Conservation (phyloP, 2,888 invertebrate species). For the Formica aserva region DNA sequence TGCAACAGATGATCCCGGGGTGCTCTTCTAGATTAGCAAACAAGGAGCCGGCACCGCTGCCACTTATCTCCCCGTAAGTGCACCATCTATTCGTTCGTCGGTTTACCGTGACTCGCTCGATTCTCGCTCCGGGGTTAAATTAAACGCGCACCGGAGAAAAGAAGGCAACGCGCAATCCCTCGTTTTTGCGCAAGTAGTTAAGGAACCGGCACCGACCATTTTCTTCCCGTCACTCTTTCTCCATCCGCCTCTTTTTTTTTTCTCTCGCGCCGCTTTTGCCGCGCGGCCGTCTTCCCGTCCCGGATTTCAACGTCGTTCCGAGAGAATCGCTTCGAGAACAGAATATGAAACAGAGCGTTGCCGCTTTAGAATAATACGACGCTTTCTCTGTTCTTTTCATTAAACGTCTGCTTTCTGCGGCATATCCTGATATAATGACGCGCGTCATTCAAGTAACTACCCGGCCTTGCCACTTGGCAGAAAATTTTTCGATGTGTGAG, state of each 20-base stretch:
- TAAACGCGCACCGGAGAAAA: slow-evolving; percentile 69
- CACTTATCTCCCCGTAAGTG: slow-evolving; percentile 81
- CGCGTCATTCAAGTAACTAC: slow-evolving; percentile 3
- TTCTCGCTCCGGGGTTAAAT: slow-evolving; percentile 72
- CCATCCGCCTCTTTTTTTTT: neutral
- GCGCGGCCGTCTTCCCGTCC: neutral
- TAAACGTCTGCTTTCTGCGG: neutral
- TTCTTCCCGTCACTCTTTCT: slow-evolving; percentile 61
- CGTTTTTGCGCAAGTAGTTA: slow-evolving; percentile 67
- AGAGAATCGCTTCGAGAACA: slow-evolving; percentile 5
- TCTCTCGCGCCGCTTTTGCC: slow-evolving; percentile 23
- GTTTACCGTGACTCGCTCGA: slow-evolving; percentile 75
- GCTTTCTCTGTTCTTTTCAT: slow-evolving; percentile 1
- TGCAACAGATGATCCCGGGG: slow-evolving; percentile 80
- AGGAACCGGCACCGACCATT: slow-evolving; percentile 64
- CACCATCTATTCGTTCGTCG: slow-evolving; percentile 77
- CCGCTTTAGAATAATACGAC: slow-evolving; percentile 14
- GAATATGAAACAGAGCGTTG: slow-evolving; percentile 36
- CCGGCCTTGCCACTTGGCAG: neutral
- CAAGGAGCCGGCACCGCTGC: slow-evolving; percentile 76
- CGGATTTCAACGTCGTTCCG: slow-evolving; percentile 41
- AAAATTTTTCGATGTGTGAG: slow-evolving; percentile 1
- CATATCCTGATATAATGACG: slow-evolving; percentile 34
- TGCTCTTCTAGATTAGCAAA: slow-evolving; percentile 81
- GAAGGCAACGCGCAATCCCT: slow-evolving; percentile 65